Conservation (phyloP, 2,113 vertebrate genomes). For the Pangasianodon hypophthalmus region DNA sequence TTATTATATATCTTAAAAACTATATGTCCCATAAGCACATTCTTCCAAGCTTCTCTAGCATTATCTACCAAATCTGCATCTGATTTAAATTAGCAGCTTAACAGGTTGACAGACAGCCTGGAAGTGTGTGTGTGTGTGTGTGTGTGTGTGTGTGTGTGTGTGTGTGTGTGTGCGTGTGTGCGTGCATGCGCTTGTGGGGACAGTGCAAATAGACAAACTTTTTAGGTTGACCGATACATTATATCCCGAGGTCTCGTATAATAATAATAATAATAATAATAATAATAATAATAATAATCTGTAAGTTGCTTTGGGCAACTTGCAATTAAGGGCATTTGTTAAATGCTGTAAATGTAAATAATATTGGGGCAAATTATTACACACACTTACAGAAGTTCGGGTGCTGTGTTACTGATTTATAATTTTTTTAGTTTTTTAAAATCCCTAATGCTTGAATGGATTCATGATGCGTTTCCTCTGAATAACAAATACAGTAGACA, state of each 20-base stretch:
- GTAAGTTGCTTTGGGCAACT: too few species aligned
- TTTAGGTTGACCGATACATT: neutral
- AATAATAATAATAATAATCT: neutral
- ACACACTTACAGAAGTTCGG: neutral
- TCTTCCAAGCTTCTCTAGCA: neutral
- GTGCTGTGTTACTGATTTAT: neutral
- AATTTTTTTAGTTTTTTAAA: neutral
- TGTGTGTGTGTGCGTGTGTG: neutral
- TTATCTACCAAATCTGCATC: neutral
- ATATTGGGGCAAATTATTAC: neutral
- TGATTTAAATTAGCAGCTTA: neutral
- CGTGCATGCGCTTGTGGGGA: neutral
- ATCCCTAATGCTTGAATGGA: neutral
- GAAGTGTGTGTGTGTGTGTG: neutral
- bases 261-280: too few species aligned
- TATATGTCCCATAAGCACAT: neutral
- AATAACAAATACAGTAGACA: neutral
- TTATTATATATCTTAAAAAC: neutral
- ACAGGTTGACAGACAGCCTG: neutral
- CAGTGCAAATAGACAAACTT: neutral
- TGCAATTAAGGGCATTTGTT: neutral
- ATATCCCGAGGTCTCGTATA: neutral
- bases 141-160: too few species aligned
- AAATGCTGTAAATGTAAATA: neutral
- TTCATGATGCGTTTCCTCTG: neutral